Conservation (phyloP, 1,140 invertebrate species). For the Radopholus similis region DNA sequence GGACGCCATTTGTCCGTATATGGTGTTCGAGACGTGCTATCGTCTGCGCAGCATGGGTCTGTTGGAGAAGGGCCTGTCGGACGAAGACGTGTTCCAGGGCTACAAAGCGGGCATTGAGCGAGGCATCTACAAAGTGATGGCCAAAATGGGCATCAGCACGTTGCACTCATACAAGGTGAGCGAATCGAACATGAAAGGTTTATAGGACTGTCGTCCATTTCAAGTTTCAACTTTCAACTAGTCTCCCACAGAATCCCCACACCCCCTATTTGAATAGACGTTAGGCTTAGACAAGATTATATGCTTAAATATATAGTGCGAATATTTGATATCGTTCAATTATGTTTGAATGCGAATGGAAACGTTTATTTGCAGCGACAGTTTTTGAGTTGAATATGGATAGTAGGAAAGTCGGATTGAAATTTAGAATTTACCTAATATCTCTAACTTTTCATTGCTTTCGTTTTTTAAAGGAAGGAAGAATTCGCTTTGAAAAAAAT, state of each 20-base stretch:
- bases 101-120: conserved; percentile 62
- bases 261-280: background rate
- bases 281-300: background rate
- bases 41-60: conserved; percentile 66
- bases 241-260: background rate
- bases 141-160: conserved; percentile 99
- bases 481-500: too few species aligned
- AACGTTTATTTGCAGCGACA: too few species aligned
- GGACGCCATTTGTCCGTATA: conserved; percentile 92
- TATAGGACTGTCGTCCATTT: too few species aligned
- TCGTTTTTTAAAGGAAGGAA: too few species aligned
- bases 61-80: conserved; percentile 78
- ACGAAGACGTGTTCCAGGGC: conserved; percentile 64
- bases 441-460: too few species aligned
- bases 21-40: conserved; percentile 76
- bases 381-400: too few species aligned
- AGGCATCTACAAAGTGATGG: conserved; percentile 76
- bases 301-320: background rate
- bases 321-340: too few species aligned
- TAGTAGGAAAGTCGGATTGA: too few species aligned
- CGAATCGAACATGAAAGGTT: conserved; percentile 47
- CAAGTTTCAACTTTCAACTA: conserved; percentile 1
- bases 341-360: too few species aligned
- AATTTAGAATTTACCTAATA: too few species aligned
- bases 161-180: conserved; percentile 86